Conservation (phyloP, 2,888 invertebrate species). For the Agrotis clavis region DNA sequence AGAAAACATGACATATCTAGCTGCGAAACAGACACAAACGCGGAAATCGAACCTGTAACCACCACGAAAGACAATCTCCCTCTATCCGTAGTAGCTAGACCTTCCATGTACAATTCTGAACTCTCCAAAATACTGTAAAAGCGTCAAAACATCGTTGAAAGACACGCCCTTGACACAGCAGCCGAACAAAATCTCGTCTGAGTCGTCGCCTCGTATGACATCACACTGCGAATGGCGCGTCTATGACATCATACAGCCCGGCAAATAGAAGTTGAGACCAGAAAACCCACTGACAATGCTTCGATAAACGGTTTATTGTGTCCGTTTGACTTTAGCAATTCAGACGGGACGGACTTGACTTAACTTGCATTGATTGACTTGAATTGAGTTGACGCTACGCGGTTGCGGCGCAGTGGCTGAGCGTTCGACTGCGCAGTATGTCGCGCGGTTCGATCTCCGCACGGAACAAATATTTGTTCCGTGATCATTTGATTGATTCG, state of each 20-base stretch:
- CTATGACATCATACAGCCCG: slow-evolving; percentile 54
- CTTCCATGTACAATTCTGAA: background rate
- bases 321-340: too few species aligned
- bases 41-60: background rate
- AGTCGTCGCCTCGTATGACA: slow-evolving; percentile 57
- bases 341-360: too few species aligned
- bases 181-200: slow-evolving; percentile 46
- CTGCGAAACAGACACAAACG: background rate
- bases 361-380: too few species aligned
- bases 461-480: too few species aligned
- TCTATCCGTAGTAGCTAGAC: too few species aligned
- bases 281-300: slow-evolving; percentile 12
- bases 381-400: too few species aligned
- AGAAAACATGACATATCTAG: background rate
- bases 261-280: slow-evolving; percentile 18
- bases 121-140: slow-evolving; percentile 15
- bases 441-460: too few species aligned
- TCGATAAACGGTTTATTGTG: too few species aligned
- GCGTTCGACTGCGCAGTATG: too few species aligned
- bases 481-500: too few species aligned
- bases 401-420: too few species aligned
- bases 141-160: slow-evolving; percentile 34
- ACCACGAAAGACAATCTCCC: background rate
- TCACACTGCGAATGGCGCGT: slow-evolving; percentile 50
- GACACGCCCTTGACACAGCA: slow-evolving; percentile 62